phyloP scores from a whole-genome alignment of 2,888 invertebrate species.

The Latheticus oryzae region DNA sequence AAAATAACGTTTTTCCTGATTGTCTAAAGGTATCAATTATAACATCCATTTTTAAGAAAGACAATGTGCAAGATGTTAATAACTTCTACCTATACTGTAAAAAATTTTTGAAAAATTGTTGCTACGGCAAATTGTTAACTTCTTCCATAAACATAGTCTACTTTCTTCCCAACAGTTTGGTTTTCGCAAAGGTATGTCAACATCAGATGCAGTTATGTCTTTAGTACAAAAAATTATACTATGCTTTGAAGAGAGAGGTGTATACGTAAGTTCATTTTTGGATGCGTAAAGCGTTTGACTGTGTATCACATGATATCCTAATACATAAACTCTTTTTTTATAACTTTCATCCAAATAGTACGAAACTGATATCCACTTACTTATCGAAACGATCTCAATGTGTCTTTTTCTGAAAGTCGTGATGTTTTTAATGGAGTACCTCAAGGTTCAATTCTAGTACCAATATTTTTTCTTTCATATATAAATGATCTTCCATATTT shows the following conservation, averaged over 20 bases:
- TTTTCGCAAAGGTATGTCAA: slow-evolving; percentile 7
- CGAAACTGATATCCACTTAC: background rate
- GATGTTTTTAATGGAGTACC: background rate
- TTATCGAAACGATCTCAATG: background rate
- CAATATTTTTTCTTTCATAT: background rate
- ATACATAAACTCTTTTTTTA: slow-evolving; percentile 3
- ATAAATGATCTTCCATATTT: slow-evolving; percentile 3
- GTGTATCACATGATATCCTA: slow-evolving; percentile 1
- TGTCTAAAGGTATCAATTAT: background rate
- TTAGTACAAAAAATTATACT: slow-evolving; percentile 2
- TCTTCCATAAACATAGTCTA: slow-evolving; percentile 1
- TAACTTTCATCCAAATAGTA: slow-evolving; percentile 2
- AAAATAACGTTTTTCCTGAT: background rate
- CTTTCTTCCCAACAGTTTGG: background rate
- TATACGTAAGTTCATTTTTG: background rate
- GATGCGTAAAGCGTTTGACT: slow-evolving; percentile 1
- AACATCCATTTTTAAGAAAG: background rate
- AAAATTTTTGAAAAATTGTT: slow-evolving; percentile 5
- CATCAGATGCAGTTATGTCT: slow-evolving; percentile 2
- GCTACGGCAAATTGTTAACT: background rate
- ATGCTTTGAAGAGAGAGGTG: background rate
- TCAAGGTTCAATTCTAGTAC: background rate
- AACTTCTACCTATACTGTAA: background rate
- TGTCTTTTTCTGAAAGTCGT: background rate
- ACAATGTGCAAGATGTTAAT: background rate